Conservation (phyloP, 1,140 invertebrate genomes). For the Berghia stephanieae region DNA sequence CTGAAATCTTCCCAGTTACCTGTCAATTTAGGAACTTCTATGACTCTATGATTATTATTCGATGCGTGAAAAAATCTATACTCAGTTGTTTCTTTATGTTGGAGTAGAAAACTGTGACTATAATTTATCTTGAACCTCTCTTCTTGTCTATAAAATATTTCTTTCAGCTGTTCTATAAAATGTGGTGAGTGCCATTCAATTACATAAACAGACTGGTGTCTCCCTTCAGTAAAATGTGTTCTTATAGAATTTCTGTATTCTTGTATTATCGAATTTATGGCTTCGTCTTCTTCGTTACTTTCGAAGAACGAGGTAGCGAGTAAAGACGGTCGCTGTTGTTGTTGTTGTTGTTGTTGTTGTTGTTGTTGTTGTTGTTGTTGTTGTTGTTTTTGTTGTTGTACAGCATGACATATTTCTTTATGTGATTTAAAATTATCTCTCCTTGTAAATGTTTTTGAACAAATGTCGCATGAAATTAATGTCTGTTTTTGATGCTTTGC, state of each 20-base stretch:
- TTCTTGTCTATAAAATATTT: background rate
- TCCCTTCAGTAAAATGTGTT: background rate
- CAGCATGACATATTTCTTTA: background rate
- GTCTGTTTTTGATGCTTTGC: no score
- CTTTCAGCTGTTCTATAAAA: background rate
- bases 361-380: background rate
- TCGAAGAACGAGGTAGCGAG: background rate
- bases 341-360: no score
- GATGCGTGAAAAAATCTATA: background rate
- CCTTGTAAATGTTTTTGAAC: background rate
- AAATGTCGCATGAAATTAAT: background rate
- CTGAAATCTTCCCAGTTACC: background rate
- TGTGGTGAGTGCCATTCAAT: background rate
- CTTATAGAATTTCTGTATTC: background rate
- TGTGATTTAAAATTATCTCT: background rate
- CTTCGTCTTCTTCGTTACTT: background rate
- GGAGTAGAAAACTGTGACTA: no score
- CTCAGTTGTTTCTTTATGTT: background rate
- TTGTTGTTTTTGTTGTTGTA: no score
- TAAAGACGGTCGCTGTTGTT: background rate
- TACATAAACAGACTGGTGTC: background rate
- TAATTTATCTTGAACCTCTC: constrained; percentile 6
- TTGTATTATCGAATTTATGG: background rate
- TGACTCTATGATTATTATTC: background rate
- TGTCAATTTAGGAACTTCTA: background rate